Percentiles rank a stretch among this genome's conserved stretches.
phyloP scores from a whole-genome alignment of 2,113 vertebrate genomes.

The Symphodus melops region DNA sequence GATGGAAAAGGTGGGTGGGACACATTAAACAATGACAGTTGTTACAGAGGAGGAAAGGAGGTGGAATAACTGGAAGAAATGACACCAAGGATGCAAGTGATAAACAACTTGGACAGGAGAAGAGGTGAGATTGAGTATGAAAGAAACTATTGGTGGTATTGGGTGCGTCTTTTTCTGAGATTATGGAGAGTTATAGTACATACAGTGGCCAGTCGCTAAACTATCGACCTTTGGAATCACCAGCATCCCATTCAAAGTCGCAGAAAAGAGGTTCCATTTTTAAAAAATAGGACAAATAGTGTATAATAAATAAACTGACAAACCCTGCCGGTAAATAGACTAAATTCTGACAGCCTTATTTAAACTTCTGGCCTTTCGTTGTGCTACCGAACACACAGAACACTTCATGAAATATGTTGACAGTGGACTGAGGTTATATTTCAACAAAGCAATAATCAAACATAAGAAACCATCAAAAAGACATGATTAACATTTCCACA shows the following conservation, averaged over 20 bases:
- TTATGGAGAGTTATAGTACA: slow-evolving; percentile 17
- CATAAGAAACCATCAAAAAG: no score
- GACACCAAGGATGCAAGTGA: slow-evolving; percentile 17
- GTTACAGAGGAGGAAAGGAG: slow-evolving; percentile 23
- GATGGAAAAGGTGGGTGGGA: not conserved
- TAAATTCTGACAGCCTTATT: no score
- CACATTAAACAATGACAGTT: slow-evolving; percentile 9
- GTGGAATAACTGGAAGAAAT: slow-evolving; percentile 25
- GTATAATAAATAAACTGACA: no score
- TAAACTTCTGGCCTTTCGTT: no score
- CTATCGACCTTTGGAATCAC: slow-evolving; percentile 17
- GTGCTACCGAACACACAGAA: no score
- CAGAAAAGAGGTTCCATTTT: not conserved
- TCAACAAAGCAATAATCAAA: no score
- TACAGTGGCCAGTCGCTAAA: not conserved
- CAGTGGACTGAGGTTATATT: no score
- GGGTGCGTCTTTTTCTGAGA: slow-evolving; percentile 2
- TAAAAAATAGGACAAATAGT: no score
- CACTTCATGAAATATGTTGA: no score
- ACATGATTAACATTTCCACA: no score
- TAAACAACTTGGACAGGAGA: slow-evolving; percentile 24
- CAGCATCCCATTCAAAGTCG: not conserved
- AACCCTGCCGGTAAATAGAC: no score
- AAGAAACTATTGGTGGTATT: slow-evolving; percentile 16
- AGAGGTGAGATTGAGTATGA: not conserved